These are phyloP conservation scores for Octodonta nipae DNA, from an alignment of 2,888 invertebrate genomes.

Conservation along the genomic window DNA sequence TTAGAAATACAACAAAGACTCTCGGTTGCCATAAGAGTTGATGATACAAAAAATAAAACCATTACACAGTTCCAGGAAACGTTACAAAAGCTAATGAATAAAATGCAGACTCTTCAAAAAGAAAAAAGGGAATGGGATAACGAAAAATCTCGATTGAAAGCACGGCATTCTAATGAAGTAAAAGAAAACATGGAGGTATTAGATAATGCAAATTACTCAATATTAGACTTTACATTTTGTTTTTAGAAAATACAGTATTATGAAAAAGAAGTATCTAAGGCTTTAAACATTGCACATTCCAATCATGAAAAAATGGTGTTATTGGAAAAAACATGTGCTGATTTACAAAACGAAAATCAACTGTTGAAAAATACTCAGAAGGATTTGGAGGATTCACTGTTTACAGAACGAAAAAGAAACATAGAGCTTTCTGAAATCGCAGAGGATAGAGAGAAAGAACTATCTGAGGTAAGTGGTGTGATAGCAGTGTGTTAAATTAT, in stretches of 20 bases:
- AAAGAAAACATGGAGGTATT: too few relatives aligned
- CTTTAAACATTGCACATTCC: conserved; percentile 52
- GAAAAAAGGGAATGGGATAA: conserved; percentile 27
- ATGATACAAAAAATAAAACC: conserved; percentile 59
- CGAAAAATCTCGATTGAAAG: too few relatives aligned
- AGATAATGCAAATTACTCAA: too few relatives aligned
- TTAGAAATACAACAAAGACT: conserved; percentile 67
- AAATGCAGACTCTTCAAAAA: conserved; percentile 26
- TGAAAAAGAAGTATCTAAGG: conserved; percentile 60
- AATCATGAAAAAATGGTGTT: conserved; percentile 52
- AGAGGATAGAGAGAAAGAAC: conserved; percentile 44
- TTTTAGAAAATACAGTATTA: conserved; percentile 43
- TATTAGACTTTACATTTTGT: conserved; percentile 1
- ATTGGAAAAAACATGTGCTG: conserved; percentile 39
- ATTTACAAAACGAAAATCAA: conserved; percentile 36
- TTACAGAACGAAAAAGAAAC: conserved; percentile 31
- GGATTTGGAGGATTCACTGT: conserved; percentile 17
- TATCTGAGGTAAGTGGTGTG: conserved; percentile 42
- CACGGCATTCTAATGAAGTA: too few relatives aligned
- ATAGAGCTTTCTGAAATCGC: conserved; percentile 46
- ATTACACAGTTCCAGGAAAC: conserved; percentile 52
- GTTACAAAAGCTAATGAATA: conserved; percentile 40
- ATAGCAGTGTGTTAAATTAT: conserved; percentile 9
- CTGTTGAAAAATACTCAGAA: conserved; percentile 16
- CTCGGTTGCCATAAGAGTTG: conserved; percentile 65